A percentile compares a stretch with the other conserved stretches of the same genome.
phyloP scores from a whole-genome alignment of 2,113 vertebrate genomes.

The Tetrao urogallus region DNA sequence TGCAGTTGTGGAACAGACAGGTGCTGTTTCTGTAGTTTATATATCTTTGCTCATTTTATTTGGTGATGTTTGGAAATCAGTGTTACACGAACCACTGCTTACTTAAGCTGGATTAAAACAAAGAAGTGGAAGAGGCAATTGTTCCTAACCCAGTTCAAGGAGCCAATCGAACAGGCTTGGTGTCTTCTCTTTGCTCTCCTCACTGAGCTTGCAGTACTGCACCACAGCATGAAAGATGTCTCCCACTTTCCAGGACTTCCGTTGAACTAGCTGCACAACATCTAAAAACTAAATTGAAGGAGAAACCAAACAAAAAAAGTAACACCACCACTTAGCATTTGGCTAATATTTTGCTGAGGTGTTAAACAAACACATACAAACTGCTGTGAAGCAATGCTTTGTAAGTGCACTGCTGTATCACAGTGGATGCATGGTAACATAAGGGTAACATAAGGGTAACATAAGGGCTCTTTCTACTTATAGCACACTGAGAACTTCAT shows the following conservation, averaged over 20 bases:
- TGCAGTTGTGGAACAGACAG: not conserved
- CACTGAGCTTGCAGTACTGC: conserved; percentile 88
- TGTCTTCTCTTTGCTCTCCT: conserved; percentile 71
- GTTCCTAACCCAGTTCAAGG: conserved; percentile 83
- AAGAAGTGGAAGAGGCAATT: not conserved
- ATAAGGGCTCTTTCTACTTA: not conserved
- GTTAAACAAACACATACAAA: not conserved
- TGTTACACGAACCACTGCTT: conserved; percentile 53
- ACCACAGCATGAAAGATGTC: conserved; percentile 91
- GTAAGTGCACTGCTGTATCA: not conserved
- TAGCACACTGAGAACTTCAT: not conserved
- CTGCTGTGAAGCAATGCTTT: not conserved
- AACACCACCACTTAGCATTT: not conserved
- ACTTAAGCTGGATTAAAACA: conserved; percentile 43
- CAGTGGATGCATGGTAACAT: not conserved
- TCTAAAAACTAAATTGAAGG: conserved; percentile 85
- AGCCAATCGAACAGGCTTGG: conserved; percentile 96
- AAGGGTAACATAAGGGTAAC: too few species aligned
- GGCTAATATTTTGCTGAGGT: not conserved
- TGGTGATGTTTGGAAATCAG: conserved; percentile 36
- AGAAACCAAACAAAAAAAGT: not conserved
- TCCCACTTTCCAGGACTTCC: conserved; percentile 91
- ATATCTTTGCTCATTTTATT: conserved; percentile 49
- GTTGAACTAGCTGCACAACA: conserved; percentile 89
- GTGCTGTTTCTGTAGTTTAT: conserved; percentile 13